Base-by-base conservation (phyloP, 2,888 invertebrate genomes). In the Apotomis turbidana region DNA sequence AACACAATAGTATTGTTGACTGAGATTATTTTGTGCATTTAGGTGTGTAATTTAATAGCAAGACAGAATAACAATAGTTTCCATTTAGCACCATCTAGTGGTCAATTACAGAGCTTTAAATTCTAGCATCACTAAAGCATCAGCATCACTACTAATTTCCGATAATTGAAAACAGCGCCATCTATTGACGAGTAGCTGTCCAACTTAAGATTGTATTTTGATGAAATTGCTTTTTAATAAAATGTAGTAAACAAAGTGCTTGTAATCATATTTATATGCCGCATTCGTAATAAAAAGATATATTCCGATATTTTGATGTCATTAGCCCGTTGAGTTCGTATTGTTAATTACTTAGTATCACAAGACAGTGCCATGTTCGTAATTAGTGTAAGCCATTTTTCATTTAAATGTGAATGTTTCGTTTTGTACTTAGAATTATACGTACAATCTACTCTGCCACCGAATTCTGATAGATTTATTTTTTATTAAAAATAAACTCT, bases 11-110 rank as follows among this genome's bases (percentile, higher is more conserved):
- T 88, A 87, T 89, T 90, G 85, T 87, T 87, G 86, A 90, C 89
- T 90, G 91, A 91, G 90, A 91, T 91, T 92, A 90, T 89, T 87
- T 86, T 88, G 81, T 90, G 90, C 90, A 89, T 91, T 90, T 90
- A 90, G 81, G 83, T 84, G 80, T 83, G 78, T 85, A 76, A 77
- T 76, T 80, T 78, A 76, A 78, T 76, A 83, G 81, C 77, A 79
- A 57, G 77, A 78, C 80, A 77, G 77, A 80, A 81, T 81, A 41
- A 62, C 54, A 49, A 54, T 54, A 36, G 58, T 36, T 49, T 41
- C 58, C 10, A 15, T 51, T 41, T 52, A 49, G 55, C 61, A 68
- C 5, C 51, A 58, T 62, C n/a, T 61, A 13, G 46, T 46, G 68
- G 57, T 51, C 49, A 67, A 61, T 38, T 55, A 68, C 71, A 74